These are phyloP conservation scores for Apodemia mormo DNA, from an alignment of 2,888 invertebrate genomes.

Conservation along the genomic window DNA sequence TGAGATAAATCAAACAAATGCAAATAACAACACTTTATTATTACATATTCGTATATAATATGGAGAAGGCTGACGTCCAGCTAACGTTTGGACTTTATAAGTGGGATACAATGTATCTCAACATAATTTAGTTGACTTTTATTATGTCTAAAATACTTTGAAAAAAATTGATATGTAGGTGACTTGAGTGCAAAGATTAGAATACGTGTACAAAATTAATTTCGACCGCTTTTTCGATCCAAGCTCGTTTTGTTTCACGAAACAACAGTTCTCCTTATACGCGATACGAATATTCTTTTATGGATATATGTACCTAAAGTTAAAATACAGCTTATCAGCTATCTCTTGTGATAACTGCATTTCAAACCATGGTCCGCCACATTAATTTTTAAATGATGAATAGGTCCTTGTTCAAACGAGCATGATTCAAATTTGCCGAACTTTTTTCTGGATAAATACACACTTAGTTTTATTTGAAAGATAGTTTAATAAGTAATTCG, in stretches of 20 bases:
- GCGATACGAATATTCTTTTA: too few relatives aligned
- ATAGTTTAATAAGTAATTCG: too few relatives aligned
- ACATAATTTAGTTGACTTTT: neutral
- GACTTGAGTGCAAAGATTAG: neutral
- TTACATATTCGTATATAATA: slow-evolving; percentile 11
- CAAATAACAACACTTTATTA: slow-evolving; percentile 14
- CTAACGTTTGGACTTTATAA: neutral
- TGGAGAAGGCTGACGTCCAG: neutral
- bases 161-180: neutral
- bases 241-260: neutral
- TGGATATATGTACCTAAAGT: too few relatives aligned
- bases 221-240: neutral
- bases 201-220: neutral
- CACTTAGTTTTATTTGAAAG: too few relatives aligned
- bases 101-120: neutral
- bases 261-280: neutral
- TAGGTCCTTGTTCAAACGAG: too few relatives aligned
- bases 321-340: too few relatives aligned
- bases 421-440: too few relatives aligned
- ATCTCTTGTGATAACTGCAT: too few relatives aligned
- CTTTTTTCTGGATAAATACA: too few relatives aligned
- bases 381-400: too few relatives aligned
- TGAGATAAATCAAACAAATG: neutral
- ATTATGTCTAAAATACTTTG: neutral
- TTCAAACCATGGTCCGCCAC: too few relatives aligned